A percentile compares a stretch with the other conserved stretches of the same genome.
Evolutionary conservation across 2,888 invertebrate species (phyloP).

Genomic region (Agonopterix subpropinquella): DNA sequence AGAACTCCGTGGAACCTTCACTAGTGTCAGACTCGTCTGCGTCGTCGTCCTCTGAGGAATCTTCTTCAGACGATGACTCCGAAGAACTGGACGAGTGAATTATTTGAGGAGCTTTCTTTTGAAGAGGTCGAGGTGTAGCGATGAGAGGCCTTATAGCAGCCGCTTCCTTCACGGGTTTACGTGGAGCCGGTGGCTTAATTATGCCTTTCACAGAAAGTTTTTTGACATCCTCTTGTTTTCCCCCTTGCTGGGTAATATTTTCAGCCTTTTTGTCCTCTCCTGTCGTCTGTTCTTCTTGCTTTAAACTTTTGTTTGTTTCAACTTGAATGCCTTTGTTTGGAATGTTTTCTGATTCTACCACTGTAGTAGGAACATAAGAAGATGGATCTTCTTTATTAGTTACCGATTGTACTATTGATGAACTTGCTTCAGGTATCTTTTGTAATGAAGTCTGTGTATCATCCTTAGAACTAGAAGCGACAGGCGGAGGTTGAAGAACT

Average conservation of each 20-base stretch:
- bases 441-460: too few species aligned
- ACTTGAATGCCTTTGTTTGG: conserved; percentile 26
- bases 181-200: conserved; percentile 18
- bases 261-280: conserved; percentile 43
- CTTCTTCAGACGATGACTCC: conserved; percentile 61
- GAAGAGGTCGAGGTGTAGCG: conserved; percentile 78
- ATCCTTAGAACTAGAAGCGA: too few species aligned
- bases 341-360: conserved; percentile 42
- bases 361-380: conserved; percentile 8
- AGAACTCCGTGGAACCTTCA: conserved; percentile 60
- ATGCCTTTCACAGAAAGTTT: conserved; percentile 19
- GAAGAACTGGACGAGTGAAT: conserved; percentile 60
- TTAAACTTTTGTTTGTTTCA: conserved; percentile 17
- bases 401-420: background rate
- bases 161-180: conserved; percentile 69
- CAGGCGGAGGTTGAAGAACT: background rate
- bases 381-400: background rate
- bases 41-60: conserved; percentile 62
- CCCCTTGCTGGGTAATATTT: conserved; percentile 19
- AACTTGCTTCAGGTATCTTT: too few species aligned
- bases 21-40: conserved; percentile 58
- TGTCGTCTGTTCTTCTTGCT: conserved; percentile 18
- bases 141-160: conserved; percentile 72
- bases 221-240: conserved; percentile 22
- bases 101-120: conserved; percentile 65